phyloP scores from a whole-genome alignment of 2,888 invertebrate genomes.

The Sphecodes monilicornis region DNA sequence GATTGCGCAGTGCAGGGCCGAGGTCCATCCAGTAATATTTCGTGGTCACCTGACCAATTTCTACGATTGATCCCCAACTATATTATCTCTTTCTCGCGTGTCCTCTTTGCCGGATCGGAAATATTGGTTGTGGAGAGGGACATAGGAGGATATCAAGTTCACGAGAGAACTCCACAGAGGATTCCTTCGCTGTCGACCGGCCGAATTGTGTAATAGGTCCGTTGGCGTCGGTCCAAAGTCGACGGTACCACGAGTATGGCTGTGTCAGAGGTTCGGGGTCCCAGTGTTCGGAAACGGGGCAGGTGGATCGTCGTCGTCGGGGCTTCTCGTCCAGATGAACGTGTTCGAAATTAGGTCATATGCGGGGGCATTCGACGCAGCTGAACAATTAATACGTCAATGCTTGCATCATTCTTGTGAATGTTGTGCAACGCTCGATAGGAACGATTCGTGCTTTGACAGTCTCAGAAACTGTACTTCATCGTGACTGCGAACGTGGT shows the following conservation, averaged over 20 bases:
- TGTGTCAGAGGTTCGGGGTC: conserved; percentile 19
- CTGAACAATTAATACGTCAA: conserved; percentile 47
- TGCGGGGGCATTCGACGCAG: conserved; percentile 28
- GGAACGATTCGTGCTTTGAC: not conserved
- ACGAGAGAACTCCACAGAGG: conserved; percentile 35
- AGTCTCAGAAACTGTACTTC: not conserved
- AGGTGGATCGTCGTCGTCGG: conserved; percentile 32
- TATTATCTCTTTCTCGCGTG: not conserved
- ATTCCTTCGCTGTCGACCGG: conserved; percentile 39
- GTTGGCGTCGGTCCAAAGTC: conserved; percentile 63
- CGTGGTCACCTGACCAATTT: not conserved
- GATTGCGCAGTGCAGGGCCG: not conserved
- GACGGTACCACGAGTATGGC: conserved; percentile 22
- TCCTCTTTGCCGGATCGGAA: not conserved
- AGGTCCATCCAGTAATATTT: not conserved
- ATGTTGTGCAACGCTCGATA: conserved; percentile 20
- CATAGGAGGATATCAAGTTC: conserved; percentile 41
- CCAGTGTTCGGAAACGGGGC: conserved; percentile 41
- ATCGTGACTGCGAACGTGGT: not conserved
- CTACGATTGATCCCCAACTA: not conserved
- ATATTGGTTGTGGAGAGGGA: not conserved
- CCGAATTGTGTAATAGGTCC: conserved; percentile 60
- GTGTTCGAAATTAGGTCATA: conserved; percentile 55
- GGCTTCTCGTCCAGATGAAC: conserved; percentile 26
- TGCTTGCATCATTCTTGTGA: conserved; percentile 27